phyloP scores from a whole-genome alignment of 2,113 vertebrate genomes.

The Ophthalmolycus amberensis region DNA sequence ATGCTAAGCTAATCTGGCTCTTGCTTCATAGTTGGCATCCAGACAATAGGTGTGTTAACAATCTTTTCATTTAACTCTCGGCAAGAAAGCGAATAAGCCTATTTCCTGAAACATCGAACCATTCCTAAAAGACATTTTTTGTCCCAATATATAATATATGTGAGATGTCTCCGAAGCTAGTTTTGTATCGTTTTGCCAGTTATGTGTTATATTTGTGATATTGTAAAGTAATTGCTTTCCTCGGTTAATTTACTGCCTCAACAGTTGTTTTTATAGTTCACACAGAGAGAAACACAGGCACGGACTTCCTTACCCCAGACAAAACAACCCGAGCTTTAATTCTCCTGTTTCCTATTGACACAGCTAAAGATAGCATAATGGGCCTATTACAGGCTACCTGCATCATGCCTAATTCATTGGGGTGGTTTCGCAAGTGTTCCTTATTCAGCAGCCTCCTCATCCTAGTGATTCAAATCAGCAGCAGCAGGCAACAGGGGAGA shows the following conservation, averaged over 20 bases:
- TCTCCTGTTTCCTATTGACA: constrained; percentile 70
- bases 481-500: constrained; percentile 54
- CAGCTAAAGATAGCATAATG: constrained; percentile 72
- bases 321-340: constrained; percentile 47
- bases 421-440: constrained; percentile 50
- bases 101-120: neutral
- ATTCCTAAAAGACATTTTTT: neutral
- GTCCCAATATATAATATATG: neutral
- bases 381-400: constrained; percentile 75
- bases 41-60: neutral
- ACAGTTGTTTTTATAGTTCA: neutral
- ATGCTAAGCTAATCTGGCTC: neutral
- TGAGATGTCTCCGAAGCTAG: neutral
- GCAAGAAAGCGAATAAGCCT: neutral
- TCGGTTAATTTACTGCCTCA: neutral
- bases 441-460: constrained; percentile 73
- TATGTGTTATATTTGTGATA: neutral
- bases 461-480: constrained; percentile 65
- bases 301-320: constrained; percentile 37
- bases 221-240: neutral
- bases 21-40: neutral
- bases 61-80: neutral
- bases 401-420: constrained; percentile 82
- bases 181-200: neutral
- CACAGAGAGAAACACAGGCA: constrained; percentile 15